Percentiles rank a stretch among this genome's conserved stretches.
These are phyloP conservation scores for Varanus komodoensis DNA, from an alignment of 2,113 vertebrate species.

Conservation along the genomic window DNA sequence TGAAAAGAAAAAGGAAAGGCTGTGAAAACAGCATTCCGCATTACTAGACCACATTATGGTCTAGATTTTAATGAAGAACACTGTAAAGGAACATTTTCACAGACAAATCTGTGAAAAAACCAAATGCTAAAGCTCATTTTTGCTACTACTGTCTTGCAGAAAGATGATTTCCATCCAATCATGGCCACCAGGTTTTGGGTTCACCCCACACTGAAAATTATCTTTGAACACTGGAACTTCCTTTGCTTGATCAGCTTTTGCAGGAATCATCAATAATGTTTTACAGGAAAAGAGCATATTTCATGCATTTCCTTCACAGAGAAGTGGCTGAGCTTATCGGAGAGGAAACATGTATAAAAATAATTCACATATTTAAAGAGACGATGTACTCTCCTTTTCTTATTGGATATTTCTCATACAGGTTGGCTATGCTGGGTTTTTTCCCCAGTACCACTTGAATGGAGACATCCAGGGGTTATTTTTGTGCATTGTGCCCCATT, in stretches of 20 bases:
- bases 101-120: not conserved
- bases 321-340: not conserved
- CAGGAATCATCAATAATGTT: not conserved
- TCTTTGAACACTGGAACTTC: not conserved
- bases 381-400: not conserved
- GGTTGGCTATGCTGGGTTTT: not conserved
- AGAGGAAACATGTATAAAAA: not conserved
- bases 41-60: not conserved
- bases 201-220: not conserved
- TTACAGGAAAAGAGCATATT: not conserved
- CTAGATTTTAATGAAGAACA: not conserved
- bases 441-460: not conserved
- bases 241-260: not conserved
- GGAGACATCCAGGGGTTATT: not conserved
- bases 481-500: not conserved
- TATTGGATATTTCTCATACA: not conserved
- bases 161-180: not conserved
- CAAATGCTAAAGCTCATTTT: not conserved
- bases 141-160: not conserved
- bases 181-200: too few species aligned
- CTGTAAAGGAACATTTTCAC: not conserved
- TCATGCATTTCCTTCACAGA: not conserved
- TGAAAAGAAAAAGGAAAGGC: not conserved
- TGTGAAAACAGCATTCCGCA: not conserved
- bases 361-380: not conserved